A percentile compares a stretch with the other conserved stretches of the same genome.
These are phyloP conservation scores for Coreoperca whiteheadi DNA, from an alignment of 2,113 vertebrate species.

Conservation along the genomic window DNA sequence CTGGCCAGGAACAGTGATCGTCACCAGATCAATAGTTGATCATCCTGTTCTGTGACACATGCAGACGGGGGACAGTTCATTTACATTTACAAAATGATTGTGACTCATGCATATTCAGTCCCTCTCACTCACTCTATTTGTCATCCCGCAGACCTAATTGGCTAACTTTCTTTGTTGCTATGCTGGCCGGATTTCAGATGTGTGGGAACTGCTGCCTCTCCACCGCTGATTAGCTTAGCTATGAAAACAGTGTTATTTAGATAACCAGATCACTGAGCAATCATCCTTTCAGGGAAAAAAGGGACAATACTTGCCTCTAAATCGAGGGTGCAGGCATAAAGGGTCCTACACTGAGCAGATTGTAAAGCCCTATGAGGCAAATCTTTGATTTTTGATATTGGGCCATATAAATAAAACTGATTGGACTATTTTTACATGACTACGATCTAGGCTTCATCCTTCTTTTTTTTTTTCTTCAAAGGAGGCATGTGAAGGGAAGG, in stretches of 20 bases:
- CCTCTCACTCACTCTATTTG: constrained; percentile 61
- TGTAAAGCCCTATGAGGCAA: neutral
- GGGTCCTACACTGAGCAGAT: neutral
- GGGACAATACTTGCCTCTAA: constrained; percentile 5
- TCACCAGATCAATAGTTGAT: constrained; percentile 40
- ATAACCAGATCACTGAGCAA: constrained; percentile 30
- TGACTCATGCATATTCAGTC: constrained; percentile 68
- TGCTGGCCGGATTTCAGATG: constrained; percentile 69
- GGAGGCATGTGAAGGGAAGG: constrained; percentile 32
- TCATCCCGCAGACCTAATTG: constrained; percentile 73
- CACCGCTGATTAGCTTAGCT: constrained; percentile 41
- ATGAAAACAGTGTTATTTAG: constrained; percentile 62
- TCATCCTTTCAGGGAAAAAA: neutral
- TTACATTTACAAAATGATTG: constrained; percentile 57
- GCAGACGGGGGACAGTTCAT: constrained; percentile 22
- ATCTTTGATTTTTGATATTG: neutral
- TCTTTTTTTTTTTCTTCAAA: constrained; percentile 14
- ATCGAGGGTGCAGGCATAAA: neutral
- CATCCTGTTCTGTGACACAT: constrained; percentile 54
- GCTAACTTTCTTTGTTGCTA: constrained; percentile 81
- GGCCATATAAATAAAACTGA: neutral
- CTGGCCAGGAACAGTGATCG: constrained; percentile 9
- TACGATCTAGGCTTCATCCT: constrained; percentile 11
- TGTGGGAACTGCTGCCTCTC: constrained; percentile 62
- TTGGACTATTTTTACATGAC: constrained; percentile 6